Evolutionary conservation across 2,113 vertebrate genomes (phyloP).

Genomic region (Pseudopipra pipra): DNA sequence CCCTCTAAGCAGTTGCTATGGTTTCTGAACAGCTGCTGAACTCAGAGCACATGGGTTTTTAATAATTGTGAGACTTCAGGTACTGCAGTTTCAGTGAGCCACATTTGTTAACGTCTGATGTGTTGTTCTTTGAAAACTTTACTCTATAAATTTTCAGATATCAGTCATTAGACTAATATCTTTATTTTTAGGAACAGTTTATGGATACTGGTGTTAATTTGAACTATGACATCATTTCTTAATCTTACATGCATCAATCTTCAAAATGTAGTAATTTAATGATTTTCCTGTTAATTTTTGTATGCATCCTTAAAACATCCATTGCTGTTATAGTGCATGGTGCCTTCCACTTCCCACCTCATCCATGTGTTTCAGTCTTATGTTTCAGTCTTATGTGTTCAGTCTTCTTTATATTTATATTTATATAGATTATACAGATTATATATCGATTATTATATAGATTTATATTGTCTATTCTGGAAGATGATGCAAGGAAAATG

Average conservation of each 20-base stretch:
- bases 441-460: no score
- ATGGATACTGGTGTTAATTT: neutral
- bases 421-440: no score
- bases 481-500: neutral
- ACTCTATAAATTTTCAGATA: neutral
- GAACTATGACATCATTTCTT: neutral
- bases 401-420: no score
- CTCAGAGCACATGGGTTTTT: neutral
- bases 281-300: neutral
- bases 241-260: neutral
- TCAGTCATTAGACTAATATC: neutral
- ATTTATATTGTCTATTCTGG: neutral
- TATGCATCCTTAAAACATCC: neutral
- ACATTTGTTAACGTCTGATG: neutral
- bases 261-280: neutral
- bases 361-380: neutral
- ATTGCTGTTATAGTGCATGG: accelerated
- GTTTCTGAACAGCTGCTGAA: neutral
- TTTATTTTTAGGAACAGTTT: neutral
- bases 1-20: neutral
- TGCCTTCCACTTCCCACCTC: neutral
- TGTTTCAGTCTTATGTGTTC: no score
- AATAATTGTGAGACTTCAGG: neutral
- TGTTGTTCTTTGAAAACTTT: neutral
- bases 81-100: neutral